A percentile compares a stretch with the other conserved stretches of the same genome.
These are phyloP conservation scores for Tetanocera ferruginea DNA, from an alignment of 2,888 invertebrate species.

Conservation along the genomic window DNA sequence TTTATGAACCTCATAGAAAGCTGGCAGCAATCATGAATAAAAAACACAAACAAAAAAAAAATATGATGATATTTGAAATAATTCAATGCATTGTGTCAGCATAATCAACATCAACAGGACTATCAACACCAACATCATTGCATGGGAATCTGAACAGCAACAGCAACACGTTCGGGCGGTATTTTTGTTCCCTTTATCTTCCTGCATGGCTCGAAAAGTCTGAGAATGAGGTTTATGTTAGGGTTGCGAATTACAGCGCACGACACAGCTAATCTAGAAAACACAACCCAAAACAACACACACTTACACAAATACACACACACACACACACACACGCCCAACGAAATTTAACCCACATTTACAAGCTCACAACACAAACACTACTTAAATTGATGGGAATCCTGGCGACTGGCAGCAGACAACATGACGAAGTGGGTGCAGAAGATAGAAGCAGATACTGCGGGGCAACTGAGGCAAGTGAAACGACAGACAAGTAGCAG, in stretches of 20 bases:
- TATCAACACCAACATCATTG: conserved; percentile 46
- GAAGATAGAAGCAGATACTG: background rate
- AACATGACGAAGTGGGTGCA: conserved; percentile 1
- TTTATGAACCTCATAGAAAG: no score
- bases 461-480: background rate
- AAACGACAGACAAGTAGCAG: background rate
- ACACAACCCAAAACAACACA: background rate
- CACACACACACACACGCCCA: background rate
- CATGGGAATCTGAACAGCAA: conserved; percentile 56
- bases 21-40: no score
- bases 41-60: no score
- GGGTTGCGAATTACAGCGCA: background rate
- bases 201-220: background rate
- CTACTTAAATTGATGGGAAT: conserved; percentile 46
- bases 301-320: background rate
- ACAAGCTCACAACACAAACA: conserved; percentile 24
- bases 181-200: background rate
- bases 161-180: conserved; percentile 55
- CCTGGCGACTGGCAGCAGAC: conserved; percentile 38
- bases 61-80: no score
- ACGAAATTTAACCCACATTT: background rate
- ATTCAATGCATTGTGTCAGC: background rate
- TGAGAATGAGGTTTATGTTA: background rate
- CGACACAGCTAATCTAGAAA: background rate
- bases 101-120: conserved; percentile 42